These are phyloP conservation scores for Pseudomyrmex cubaensis DNA, from an alignment of 1,140 invertebrate species.

Conservation along the genomic window DNA sequence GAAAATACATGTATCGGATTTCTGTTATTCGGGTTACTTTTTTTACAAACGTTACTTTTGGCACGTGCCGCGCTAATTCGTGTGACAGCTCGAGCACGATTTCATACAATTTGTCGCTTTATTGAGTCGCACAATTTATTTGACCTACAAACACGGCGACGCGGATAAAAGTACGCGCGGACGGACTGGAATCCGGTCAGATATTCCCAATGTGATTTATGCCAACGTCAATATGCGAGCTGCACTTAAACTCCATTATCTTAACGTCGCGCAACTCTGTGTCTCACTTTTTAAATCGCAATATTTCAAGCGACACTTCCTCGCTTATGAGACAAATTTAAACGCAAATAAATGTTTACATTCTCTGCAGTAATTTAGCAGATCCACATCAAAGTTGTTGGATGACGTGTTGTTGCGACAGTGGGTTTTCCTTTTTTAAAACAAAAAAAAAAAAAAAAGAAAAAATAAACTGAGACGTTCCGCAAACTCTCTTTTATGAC, in stretches of 20 bases:
- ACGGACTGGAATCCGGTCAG: conserved; percentile 49
- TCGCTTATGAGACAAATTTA: too few species aligned
- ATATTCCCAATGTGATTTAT: conserved; percentile 56
- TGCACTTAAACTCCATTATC: conserved; percentile 54
- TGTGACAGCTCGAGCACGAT: conserved; percentile 33
- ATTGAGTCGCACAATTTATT: conserved; percentile 59
- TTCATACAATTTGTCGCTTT: conserved; percentile 57
- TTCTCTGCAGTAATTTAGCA: too few species aligned
- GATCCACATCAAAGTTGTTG: too few species aligned
- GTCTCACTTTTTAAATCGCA: conserved; percentile 54
- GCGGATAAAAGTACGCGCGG: conserved; percentile 51
- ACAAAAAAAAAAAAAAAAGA: too few species aligned
- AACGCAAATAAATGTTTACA: too few species aligned
- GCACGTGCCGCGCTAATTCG: conserved; percentile 29
- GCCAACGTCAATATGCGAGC: conserved; percentile 37
- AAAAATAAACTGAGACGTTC: too few species aligned
- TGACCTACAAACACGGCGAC: conserved; percentile 60
- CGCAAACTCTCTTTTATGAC: too few species aligned
- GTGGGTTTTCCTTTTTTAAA: too few species aligned
- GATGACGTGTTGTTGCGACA: too few species aligned
- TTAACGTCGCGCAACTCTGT: conserved; percentile 30
- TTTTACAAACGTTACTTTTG: conserved; percentile 22
- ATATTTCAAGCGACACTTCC: neutral
- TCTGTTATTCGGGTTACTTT: too few species aligned
- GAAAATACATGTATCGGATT: too few species aligned